A percentile compares a stretch with the other conserved stretches of the same genome.
Conservation (phyloP, 2,888 invertebrate species). For the Cantharis rustica region DNA sequence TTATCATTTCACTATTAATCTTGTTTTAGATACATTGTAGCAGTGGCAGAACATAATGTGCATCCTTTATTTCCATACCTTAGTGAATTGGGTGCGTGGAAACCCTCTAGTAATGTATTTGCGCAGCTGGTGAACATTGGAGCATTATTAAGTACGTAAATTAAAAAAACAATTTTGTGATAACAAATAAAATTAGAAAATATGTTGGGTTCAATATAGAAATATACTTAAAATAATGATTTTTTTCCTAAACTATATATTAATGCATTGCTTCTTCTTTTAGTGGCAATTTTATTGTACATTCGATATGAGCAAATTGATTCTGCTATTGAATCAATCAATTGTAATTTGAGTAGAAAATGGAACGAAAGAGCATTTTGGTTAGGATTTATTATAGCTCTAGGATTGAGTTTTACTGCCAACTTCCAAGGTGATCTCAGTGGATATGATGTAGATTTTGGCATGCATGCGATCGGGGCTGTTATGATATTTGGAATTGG, state of each 20-base stretch:
- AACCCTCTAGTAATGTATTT: background rate
- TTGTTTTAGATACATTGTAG: background rate
- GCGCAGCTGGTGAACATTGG: background rate
- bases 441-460: background rate
- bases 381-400: conserved; percentile 11
- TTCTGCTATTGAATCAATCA: background rate
- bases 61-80: background rate
- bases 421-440: conserved; percentile 20
- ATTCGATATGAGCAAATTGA: conserved; percentile 16
- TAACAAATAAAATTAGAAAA: no score
- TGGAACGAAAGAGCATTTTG: conserved; percentile 11
- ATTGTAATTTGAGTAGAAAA: background rate
- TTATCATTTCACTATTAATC: no score
- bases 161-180: no score
- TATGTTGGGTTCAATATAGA: no score
- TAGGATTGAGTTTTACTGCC: conserved; percentile 23
- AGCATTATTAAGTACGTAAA: background rate
- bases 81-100: background rate
- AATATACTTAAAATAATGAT: no score
- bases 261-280: background rate
- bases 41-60: background rate
- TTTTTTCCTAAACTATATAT: no score
- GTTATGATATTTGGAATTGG: conserved; percentile 22
- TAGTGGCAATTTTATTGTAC: background rate
- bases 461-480: conserved; percentile 21